Evolutionary conservation across 1,140 invertebrate species (phyloP), one percentile per base, ranked within the genome.

Genomic region (Aphidius ervi): DNA sequence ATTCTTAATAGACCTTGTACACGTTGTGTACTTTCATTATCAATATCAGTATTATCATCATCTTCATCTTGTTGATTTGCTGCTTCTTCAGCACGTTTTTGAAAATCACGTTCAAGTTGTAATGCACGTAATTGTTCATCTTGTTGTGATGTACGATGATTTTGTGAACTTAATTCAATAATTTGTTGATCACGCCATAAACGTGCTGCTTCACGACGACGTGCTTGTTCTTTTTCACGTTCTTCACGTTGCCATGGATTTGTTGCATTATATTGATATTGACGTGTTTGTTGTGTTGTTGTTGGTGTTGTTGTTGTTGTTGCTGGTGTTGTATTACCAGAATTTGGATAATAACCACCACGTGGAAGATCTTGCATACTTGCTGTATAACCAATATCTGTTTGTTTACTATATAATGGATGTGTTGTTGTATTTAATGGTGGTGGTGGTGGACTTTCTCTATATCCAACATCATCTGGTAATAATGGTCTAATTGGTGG

Each of bases 211-310:
- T 89, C 87, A 58, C 89, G 79, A 61, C 89, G 78, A 48, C 86
- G 82, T 65, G 87, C 87, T 64, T 86, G 83, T 77, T 91, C 86
- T 75, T 87, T 89, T 79, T 95, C 92, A 65, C 89, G 86, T 75
- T 94, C 92, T 80, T 95, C 93, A 55, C 91, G 81, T 67, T 93
- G 90, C 93, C 92, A 94, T 1, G 92, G 92, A 82, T 92, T 93
- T 53, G 85, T 84, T 20, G 82, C 82, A 65, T 74, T 80, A 46
- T 81, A 81, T 9, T 79, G 81, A 67, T 80, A 83, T 60, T 82
- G 75, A 46, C 75, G 75, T 6, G 76, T 74, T 57, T 80, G 78
- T 46, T 77, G 70, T 41, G 63, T 61, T 9, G 69, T 61, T 62
- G 72, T 73, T 39, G 66, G 68, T 53, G 68, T 20, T 37, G 23